Base-by-base conservation (phyloP, 2,888 invertebrate genomes). In the Labia minor region DNA sequence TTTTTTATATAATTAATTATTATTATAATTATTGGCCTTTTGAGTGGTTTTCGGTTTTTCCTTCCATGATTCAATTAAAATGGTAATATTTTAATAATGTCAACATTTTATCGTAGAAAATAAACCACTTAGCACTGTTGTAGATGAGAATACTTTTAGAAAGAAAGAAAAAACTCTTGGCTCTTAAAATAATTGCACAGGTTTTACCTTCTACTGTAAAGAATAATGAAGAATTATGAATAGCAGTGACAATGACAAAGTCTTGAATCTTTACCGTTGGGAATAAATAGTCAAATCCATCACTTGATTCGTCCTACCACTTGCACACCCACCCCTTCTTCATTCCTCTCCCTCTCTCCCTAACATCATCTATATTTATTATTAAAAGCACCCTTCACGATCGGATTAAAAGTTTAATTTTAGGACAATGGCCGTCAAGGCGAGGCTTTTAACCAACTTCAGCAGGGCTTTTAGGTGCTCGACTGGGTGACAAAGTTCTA, bases 161-260 rank as follows among this genome's bases (percentile, higher is more conserved):
- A 49, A 14, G 49, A 4, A 14, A 49, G 16, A 49, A 49, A 49
- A 49, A 49, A 49, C 49, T 49, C 49, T 49, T 14, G 16, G 49
- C 49, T 49, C 49, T 49, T 49, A 49, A 49, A 49, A 49, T 49
- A 49, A 49, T 49, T 49, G 49, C 49, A 11, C 49, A 49, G 6
- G 16, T 49, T 49, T 49, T 49, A 49, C 16, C 49, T 49, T 49
- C 49, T n/a, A 3, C 16, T 49, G 49, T 49, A 49, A 16, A 49
- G 49, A 49, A 49, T 49, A 49, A 49, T 49, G 49, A 49, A 49
- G 49, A 49, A 49, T 49, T 49, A 49, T 49, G 49, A 49, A 49
- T 49, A 2, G 49, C 16, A n/a, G n/a, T 49, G 49, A 49, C 49
- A 49, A 49, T 49, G 49, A 49, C 49, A n/a, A 14, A 49, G 49